A percentile compares a stretch with the other conserved stretches of the same genome.
Evolutionary conservation across 2,888 invertebrate genomes (phyloP).

Genomic region (Rambutsinella grinnellia): DNA sequence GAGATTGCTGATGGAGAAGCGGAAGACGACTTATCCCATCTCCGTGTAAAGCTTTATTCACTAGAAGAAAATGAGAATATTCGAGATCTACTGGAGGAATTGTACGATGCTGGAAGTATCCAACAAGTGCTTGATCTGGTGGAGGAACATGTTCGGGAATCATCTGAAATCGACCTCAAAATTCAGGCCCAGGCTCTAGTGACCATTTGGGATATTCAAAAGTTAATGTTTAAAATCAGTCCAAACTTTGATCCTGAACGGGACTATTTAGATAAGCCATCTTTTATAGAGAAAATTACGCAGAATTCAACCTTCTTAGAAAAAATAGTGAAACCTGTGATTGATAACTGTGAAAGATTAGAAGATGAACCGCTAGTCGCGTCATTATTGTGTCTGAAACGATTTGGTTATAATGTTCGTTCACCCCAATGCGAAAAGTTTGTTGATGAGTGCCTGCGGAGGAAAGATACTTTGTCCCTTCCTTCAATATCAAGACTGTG

Average conservation of each 20-base stretch:
- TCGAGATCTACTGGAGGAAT: slow-evolving; percentile 4
- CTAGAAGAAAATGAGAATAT: slow-evolving; percentile 13
- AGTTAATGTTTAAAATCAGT: slow-evolving; percentile 50
- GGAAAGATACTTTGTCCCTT: slow-evolving; percentile 43
- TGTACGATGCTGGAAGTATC: slow-evolving; percentile 50
- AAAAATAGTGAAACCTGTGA: slow-evolving; percentile 46
- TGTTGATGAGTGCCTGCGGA: slow-evolving; percentile 51
- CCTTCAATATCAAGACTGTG: slow-evolving; percentile 55
- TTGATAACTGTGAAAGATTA: slow-evolving; percentile 39
- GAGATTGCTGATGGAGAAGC: slow-evolving; percentile 15
- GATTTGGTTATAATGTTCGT: slow-evolving; percentile 37
- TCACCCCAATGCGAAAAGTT: slow-evolving; percentile 47
- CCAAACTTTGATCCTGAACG: slow-evolving; percentile 48
- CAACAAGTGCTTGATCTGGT: slow-evolving; percentile 56
- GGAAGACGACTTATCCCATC: slow-evolving; percentile 37
- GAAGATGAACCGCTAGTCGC: slow-evolving; percentile 59
- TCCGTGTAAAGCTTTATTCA: slow-evolving; percentile 45
- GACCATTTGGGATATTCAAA: slow-evolving; percentile 63
- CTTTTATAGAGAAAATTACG: slow-evolving; percentile 47
- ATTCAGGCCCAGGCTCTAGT: slow-evolving; percentile 59
- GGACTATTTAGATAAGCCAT: slow-evolving; percentile 36
- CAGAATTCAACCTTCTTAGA: slow-evolving; percentile 42
- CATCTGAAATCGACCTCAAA: slow-evolving; percentile 12
- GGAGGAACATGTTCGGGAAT: slow-evolving; percentile 6
- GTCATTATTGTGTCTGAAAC: slow-evolving; percentile 45